A percentile compares a stretch with the other conserved stretches of the same genome.
These are phyloP conservation scores for Puffinus mauretanicus DNA, from an alignment of 2,113 vertebrate species.

Conservation along the genomic window DNA sequence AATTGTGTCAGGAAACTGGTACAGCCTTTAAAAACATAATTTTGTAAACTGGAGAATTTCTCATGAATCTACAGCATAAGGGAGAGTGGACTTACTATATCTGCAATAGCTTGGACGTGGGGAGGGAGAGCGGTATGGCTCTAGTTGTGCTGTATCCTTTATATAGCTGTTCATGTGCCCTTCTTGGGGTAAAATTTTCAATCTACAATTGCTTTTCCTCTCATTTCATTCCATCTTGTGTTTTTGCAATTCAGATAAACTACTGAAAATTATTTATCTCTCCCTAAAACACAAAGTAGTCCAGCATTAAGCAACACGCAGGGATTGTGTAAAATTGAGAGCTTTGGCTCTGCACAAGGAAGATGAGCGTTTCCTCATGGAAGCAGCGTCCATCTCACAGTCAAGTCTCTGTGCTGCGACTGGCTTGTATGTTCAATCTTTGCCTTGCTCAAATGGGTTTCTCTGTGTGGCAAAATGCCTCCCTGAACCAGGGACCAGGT, in stretches of 20 bases:
- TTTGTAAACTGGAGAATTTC: background rate
- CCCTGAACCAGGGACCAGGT: background rate
- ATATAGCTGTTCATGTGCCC: background rate
- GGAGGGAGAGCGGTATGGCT: background rate
- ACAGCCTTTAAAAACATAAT: background rate
- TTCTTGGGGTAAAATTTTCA: background rate
- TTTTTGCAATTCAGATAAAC: background rate
- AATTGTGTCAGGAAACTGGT: background rate
- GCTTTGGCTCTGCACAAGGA: background rate
- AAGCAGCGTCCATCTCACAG: rapidly evolving
- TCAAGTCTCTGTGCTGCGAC: background rate
- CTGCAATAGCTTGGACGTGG: background rate
- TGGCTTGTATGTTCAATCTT: background rate
- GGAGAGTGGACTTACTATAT: background rate
- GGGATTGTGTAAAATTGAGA: background rate
- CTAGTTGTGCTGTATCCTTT: background rate
- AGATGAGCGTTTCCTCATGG: background rate
- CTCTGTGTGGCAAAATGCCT: background rate
- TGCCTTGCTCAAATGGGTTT: background rate
- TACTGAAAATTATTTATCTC: background rate
- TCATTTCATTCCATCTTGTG: background rate
- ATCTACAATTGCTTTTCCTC: background rate
- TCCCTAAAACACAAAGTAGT: background rate
- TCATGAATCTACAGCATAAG: background rate
- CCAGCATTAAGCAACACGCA: background rate